Base-by-base conservation (phyloP, 1,140 invertebrate genomes). In the Dufourea novaeangliae region DNA sequence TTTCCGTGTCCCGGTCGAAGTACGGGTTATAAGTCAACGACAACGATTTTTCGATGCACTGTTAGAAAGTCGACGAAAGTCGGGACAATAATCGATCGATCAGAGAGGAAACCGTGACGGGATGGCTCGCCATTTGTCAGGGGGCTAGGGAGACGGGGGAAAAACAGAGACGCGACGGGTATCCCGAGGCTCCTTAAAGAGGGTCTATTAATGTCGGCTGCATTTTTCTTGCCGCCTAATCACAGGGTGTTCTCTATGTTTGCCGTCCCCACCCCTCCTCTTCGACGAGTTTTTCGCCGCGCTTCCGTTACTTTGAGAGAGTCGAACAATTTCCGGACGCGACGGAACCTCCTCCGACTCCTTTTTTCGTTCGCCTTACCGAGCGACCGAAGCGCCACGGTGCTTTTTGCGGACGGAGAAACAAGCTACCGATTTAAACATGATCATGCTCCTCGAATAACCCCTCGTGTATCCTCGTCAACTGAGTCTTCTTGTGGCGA, bases 191-290 rank as follows among this genome's bases (percentile, higher is more conserved):
- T 76, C 74, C 80, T 83, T 85, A 79, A 83, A 81, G 80, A 80
- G 72, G 73, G 83, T 87, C 86, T 87, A 87, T 87, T 87, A 87
- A 87, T 87, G 85, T 87, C 85, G 80, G 83, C 57, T 44, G 80
- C 72, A 85, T 87, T 86, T 87, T 87, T 87, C 86, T 85, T 76
- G 57, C 79, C 77, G 77, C 81, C 86, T 87, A 87, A 87, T 87
- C 83, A 87, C 86, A 87, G 86, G 81, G 64, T 79, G 61, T 59
- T 74, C 46, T 39, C 56, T 54, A 34, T 74, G 66, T 73, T 57
- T 61, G 46, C 25, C 46, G n/a, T 17, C 5, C 54, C 67, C 8
- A 67, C 7, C 34, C 73, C 54, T 54, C 50, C 20, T n/a, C n/a
- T n/a, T n/a, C n/a, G n/a, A n/a, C 67, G 54, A 66, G 83, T 87